These are phyloP conservation scores for Gulo gulo DNA, from an alignment of 2,113 vertebrate species.

Conservation along the genomic window DNA sequence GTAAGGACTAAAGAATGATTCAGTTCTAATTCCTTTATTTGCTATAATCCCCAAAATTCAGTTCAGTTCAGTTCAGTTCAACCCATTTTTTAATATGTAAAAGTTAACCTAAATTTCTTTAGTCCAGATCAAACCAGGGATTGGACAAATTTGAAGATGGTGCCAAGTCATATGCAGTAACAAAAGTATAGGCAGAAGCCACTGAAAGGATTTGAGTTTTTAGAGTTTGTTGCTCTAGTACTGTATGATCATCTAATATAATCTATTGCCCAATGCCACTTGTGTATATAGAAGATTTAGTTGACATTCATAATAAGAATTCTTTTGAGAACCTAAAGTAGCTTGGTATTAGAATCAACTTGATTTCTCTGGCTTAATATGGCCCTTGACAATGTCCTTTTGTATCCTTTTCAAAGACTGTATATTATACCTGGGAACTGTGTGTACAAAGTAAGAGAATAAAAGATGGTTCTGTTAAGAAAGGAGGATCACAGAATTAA, in stretches of 20 bases:
- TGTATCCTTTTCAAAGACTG: background rate
- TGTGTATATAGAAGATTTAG: background rate
- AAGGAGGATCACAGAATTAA: background rate
- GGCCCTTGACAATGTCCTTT: background rate
- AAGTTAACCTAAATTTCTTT: background rate
- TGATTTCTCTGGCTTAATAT: conserved; percentile 21
- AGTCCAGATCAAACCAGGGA: background rate
- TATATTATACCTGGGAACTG: background rate
- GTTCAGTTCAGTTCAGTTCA: background rate
- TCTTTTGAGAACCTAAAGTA: background rate
- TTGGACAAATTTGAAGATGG: background rate
- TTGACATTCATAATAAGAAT: background rate
- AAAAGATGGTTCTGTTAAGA: background rate
- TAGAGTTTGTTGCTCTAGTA: background rate
- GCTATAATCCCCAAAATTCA: background rate
- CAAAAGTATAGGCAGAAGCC: background rate
- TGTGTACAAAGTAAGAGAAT: background rate
- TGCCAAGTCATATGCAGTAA: background rate
- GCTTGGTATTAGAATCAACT: background rate
- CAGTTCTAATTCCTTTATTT: background rate
- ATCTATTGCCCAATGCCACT: background rate
- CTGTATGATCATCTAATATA: background rate
- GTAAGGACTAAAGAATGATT: background rate
- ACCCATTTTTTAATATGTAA: background rate
- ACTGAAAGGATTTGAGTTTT: background rate